These are phyloP conservation scores for Littorina saxatilis DNA, from an alignment of 1,140 invertebrate species.

Conservation along the genomic window DNA sequence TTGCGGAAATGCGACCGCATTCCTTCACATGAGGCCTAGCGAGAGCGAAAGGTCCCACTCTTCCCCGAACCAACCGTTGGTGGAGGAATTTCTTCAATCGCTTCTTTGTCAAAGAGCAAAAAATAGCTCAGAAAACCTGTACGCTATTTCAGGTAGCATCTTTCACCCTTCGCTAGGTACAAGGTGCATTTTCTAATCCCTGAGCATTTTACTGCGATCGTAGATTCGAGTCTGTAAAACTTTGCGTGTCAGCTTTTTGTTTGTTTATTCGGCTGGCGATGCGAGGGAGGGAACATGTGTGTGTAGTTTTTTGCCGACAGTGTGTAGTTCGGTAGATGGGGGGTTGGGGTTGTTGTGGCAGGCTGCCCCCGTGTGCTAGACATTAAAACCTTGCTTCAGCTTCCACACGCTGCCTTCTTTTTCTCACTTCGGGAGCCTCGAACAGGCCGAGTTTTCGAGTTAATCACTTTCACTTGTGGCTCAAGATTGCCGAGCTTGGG, in stretches of 20 bases:
- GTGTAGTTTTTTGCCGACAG: conserved; percentile 16
- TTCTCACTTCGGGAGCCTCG: not conserved
- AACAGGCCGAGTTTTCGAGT: not conserved
- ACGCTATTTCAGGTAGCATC: conserved; percentile 14
- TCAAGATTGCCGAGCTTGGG: not conserved
- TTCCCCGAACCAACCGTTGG: conserved; percentile 7
- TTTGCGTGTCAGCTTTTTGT: not conserved
- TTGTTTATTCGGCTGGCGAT: conserved; percentile 25
- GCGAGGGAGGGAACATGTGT: conserved; percentile 5
- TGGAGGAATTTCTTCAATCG: conserved; percentile 39
- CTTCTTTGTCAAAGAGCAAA: conserved; percentile 41
- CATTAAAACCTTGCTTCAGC: not conserved
- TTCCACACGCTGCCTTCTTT: not conserved
- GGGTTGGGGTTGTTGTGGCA: not conserved
- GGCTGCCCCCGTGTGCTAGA: not conserved
- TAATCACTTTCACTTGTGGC: conserved; percentile 25
- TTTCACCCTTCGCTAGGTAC: not conserved
- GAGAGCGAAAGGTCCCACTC: not conserved
- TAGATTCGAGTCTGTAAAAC: not conserved
- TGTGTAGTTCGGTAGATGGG: not conserved
- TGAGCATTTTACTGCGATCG: not conserved
- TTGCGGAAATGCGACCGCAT: conserved; percentile 6
- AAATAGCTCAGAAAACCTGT: conserved; percentile 34
- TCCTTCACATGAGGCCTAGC: conserved; percentile 30
- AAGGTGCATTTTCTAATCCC: not conserved